Conservation (phyloP, 2,113 vertebrate species). For the Cyanocitta stelleri region DNA sequence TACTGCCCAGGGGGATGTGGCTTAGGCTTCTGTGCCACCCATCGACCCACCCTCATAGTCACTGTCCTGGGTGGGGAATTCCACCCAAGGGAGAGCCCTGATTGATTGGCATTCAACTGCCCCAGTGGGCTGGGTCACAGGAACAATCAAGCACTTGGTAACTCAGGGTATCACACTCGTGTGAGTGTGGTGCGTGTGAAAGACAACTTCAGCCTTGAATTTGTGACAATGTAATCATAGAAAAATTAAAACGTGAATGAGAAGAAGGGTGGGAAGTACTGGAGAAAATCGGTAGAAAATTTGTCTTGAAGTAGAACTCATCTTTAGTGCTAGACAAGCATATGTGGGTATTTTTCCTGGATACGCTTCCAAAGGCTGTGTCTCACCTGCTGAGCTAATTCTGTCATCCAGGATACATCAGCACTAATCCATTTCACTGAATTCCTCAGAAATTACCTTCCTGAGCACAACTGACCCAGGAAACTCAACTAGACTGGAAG, state of each 20-base stretch:
- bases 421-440: neutral
- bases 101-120: too few species aligned
- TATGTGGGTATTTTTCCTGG: neutral
- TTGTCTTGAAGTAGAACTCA: neutral
- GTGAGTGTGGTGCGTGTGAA: neutral
- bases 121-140: too few species aligned
- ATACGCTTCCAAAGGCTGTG: neutral
- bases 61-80: too few species aligned
- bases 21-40: too few species aligned
- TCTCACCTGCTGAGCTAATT: conserved; percentile 2
- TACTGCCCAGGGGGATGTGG: too few species aligned
- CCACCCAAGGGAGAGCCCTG: too few species aligned
- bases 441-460: neutral
- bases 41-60: too few species aligned
- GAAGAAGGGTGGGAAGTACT: neutral
- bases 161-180: fast-evolving
- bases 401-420: conserved; percentile 8
- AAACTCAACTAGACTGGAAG: neutral
- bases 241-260: neutral
- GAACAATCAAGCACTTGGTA: neutral
- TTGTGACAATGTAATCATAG: neutral
- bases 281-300: neutral
- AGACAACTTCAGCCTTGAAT: neutral
- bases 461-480: neutral
- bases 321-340: neutral